These are phyloP conservation scores for Drymonia ruficornis DNA, from an alignment of 2,888 invertebrate genomes.

Conservation along the genomic window DNA sequence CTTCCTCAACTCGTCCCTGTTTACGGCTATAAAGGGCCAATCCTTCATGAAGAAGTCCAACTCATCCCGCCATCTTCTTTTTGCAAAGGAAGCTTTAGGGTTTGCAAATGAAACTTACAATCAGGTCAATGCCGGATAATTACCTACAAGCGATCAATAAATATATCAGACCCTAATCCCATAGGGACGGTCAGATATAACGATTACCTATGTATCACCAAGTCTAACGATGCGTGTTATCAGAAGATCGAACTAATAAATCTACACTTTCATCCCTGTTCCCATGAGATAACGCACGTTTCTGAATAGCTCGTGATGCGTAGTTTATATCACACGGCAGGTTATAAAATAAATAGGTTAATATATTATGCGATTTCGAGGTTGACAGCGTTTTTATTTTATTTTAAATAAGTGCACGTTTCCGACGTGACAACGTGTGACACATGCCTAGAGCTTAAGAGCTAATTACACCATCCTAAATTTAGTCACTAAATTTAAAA, in stretches of 20 bases:
- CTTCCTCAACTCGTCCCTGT: too few relatives aligned
- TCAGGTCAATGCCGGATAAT: not conserved
- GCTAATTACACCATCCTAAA: too few relatives aligned
- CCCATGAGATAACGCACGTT: not conserved
- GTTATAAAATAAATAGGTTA: too few relatives aligned
- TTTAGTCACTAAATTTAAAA: too few relatives aligned
- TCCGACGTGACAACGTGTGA: too few relatives aligned
- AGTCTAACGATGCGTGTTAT: not conserved
- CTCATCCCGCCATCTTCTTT: not conserved
- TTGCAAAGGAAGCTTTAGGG: not conserved
- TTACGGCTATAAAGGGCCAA: too few relatives aligned
- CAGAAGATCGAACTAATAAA: not conserved
- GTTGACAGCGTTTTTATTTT: not conserved
- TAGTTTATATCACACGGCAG: not conserved
- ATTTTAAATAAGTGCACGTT: too few relatives aligned
- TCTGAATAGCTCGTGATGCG: not conserved
- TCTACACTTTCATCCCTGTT: not conserved
- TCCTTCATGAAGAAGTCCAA: too few relatives aligned
- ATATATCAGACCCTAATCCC: not conserved
- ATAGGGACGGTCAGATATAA: slow-evolving; percentile 1
- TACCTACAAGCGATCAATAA: not conserved
- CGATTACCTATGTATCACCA: not conserved
- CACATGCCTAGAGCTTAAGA: too few relatives aligned
- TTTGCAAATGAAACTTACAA: not conserved
- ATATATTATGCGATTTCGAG: not conserved